Base-by-base conservation (phyloP, 2,888 invertebrate genomes). In the Pomacea canaliculata region DNA sequence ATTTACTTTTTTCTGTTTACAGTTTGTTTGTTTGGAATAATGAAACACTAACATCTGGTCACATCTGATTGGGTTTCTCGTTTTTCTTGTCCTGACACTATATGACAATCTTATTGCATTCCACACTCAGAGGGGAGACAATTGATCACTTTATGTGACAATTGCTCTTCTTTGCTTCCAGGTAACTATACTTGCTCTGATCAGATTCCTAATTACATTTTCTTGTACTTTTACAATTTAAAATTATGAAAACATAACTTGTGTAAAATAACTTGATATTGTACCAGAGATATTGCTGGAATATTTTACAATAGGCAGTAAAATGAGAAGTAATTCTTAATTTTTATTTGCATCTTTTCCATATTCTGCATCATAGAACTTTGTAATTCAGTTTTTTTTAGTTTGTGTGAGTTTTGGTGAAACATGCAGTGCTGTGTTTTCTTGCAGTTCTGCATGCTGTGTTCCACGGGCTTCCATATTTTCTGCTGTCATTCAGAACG, bases 11-110 rank as follows among this genome's bases (percentile, higher is more conserved):
- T 73, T 78, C 74, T 73, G 78, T 78, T 92, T 94, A 81, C 92
- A 96, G 97, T 91, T 93, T 97, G 89, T 97, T 98, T 92, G 95
- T 96, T 94, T 96, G 97, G 96, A 97, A 96, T 76, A 98, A 98
- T 91, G 98, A 98, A 91, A 98, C 97, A 0, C 94, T 98, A 98
- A 98, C 89, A 97, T 98, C 89, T 98, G 98, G 98, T 96, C 96
- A 69, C 98, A 98, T 90, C 93, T 98, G 16, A 79, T 91, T 49
- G 92, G 92, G 66, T 92, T 91, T 80, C 81, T 91, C 67, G 83
- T 97, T 74, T 95, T 98, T 88, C 92, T 96, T 79, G 94, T 94
- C 71, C 92, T 97, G 83, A 95, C 96, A 46, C 92, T 97, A 79
- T 95, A 96, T 86, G 97, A 97, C 90, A 87, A 94, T 93, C 85